Evolutionary conservation across 2,113 vertebrate species (phyloP), one percentile per base, ranked within the genome.

Genomic region (Siphamia tubifer): DNA sequence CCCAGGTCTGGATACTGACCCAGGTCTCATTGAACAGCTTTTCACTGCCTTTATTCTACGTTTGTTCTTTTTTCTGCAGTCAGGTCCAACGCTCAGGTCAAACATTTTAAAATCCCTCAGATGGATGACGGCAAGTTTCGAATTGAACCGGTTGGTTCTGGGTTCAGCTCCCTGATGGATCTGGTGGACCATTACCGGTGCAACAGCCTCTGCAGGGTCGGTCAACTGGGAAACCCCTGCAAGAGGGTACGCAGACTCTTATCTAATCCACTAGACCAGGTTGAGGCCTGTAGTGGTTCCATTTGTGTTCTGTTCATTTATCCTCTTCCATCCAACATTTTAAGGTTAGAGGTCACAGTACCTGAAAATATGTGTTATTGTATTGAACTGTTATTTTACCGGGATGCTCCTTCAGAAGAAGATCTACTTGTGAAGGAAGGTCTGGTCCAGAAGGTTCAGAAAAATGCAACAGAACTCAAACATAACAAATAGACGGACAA

Each of bases 81-180:
- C 71, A 84, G 53, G 61, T 51, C 63, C 0, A 34, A 43, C 34
- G 55, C 47, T 38, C 20, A 36, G 0, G 87, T 91, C 49, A 90
- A 89, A 32, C 95, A 96, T 61, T 95, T 93, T 69, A 94, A 88
- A 81, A 84, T 96, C 74, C 62, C 82, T 34, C 16, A 61, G n/a
- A 15, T 5, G 0, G 10, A 4, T 0, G 48, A 52, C 0, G 65
- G 47, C 0, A 4, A 8, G 16, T 91, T 91, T 42, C 31, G 82
- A 20, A 68, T 95, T 56, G 92, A 90, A 0, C 4, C 23, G 0
- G 25, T 3, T 0, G n/a, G n/a, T n/a, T 27, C 43, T 0, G 39
- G 17, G 4, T 95, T 95, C 61, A 6, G 25, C 4, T 89, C 87
- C 13, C 77, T 96, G 60, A 13, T 60, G 0, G 67, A 86, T 3